Conservation (phyloP, 2,888 invertebrate genomes). For the Ephialtes manifestator region DNA sequence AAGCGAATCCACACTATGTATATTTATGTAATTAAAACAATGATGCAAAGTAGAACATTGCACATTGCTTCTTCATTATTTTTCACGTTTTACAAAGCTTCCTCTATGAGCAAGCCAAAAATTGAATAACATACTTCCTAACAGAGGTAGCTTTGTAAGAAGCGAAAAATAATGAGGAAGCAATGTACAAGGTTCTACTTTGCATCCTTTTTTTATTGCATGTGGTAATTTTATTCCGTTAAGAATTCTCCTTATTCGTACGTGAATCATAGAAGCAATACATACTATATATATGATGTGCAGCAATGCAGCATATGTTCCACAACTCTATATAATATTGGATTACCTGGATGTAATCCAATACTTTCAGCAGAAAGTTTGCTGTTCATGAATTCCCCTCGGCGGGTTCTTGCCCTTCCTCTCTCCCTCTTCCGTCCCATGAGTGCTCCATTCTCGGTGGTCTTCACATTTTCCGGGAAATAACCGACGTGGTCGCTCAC, state of each 20-base stretch:
- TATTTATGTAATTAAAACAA: too few relatives aligned
- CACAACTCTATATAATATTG: neutral
- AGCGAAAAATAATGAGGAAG: too few relatives aligned
- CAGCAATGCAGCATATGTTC: constrained; percentile 11
- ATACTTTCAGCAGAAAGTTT: constrained; percentile 53
- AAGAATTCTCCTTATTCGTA: neutral
- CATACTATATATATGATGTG: neutral
- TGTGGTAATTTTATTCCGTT: neutral
- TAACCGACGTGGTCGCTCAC: constrained; percentile 1
- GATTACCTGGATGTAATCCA: constrained; percentile 52
- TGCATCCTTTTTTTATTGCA: neutral
- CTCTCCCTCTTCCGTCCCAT: neutral
- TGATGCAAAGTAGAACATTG: too few relatives aligned
- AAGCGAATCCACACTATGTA: too few relatives aligned
- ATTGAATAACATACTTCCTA: too few relatives aligned
- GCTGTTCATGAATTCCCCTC: constrained; percentile 51
- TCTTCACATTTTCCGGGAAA: neutral
- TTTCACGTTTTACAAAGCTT: too few relatives aligned
- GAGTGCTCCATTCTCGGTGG: neutral
- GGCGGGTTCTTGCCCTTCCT: constrained; percentile 11
- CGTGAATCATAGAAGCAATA: constrained; percentile 2
- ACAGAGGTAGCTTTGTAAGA: too few relatives aligned
- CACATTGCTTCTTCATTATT: too few relatives aligned
- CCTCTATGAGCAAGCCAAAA: too few relatives aligned
- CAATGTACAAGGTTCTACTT: too few relatives aligned